These are phyloP conservation scores for Todus mexicanus DNA, from an alignment of 2,797 vertebrate species.

Conservation along the genomic window DNA sequence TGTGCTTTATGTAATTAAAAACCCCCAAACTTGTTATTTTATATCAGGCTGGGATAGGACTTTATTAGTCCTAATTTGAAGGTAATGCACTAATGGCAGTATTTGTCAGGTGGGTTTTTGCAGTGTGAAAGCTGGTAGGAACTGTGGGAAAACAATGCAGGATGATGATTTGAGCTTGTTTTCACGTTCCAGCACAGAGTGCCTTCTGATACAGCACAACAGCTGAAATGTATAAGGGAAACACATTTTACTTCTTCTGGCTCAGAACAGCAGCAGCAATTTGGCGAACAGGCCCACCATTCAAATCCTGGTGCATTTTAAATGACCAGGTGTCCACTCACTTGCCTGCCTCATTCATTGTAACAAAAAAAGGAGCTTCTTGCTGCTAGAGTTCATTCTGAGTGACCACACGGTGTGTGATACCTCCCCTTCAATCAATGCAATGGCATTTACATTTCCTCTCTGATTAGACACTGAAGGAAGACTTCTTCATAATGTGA, in stretches of 20 bases:
- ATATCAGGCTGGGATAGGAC: not conserved
- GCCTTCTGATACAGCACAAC: constrained; percentile 25
- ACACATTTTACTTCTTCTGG: constrained; percentile 66
- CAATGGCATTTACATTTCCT: not conserved
- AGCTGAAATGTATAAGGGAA: constrained; percentile 54
- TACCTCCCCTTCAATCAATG: not conserved
- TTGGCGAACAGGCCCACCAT: constrained; percentile 42
- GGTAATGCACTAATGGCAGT: not conserved
- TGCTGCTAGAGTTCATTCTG: not conserved
- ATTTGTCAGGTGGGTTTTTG: constrained; percentile 29
- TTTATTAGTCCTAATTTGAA: constrained; percentile 14
- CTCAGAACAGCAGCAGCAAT: constrained; percentile 45
- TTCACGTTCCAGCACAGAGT: not conserved
- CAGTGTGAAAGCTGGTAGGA: not conserved
- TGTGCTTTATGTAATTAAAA: constrained; percentile 4
- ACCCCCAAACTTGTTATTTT: not conserved
- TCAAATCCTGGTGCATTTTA: constrained; percentile 68
- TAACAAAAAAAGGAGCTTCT: constrained; percentile 39
- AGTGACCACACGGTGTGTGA: constrained; percentile 4
- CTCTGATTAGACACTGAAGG: not conserved
- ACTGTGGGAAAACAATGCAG: constrained; percentile 2
- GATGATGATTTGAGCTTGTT: constrained; percentile 16
- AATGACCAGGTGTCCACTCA: constrained; percentile 70
- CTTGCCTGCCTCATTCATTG: constrained; percentile 28
- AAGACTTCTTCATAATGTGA: not conserved